A percentile compares a stretch with the other conserved stretches of the same genome.
Conservation (phyloP, 2,113 vertebrate species). For the Lasiurus cinereus region DNA sequence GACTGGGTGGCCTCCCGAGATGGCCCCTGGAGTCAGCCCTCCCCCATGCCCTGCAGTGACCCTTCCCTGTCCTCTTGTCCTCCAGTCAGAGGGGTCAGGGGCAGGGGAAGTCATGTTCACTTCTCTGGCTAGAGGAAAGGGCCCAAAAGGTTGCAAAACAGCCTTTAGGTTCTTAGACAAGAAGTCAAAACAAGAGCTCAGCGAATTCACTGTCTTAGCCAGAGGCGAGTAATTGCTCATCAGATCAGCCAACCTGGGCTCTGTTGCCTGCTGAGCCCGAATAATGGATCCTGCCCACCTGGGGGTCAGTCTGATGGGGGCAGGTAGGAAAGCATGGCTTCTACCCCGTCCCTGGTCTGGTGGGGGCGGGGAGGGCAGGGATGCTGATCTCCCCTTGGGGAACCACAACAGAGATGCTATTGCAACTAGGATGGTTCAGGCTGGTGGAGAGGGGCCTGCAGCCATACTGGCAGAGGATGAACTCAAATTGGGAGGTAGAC, state of each 20-base stretch:
- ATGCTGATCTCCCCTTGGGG: not conserved
- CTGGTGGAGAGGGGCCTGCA: not conserved
- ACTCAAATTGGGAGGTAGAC: not conserved
- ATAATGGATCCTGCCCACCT: not conserved
- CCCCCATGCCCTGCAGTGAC: not conserved
- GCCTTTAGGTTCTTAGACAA: not conserved
- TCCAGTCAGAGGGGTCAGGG: not conserved
- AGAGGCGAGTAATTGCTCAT: not conserved
- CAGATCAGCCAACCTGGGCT: not conserved
- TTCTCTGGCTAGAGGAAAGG: not conserved
- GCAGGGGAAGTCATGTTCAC: not conserved
- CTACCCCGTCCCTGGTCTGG: not conserved
- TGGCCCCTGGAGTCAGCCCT: not conserved
- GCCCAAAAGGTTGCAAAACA: not conserved
- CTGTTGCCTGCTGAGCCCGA: not conserved
- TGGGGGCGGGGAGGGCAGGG: too few relatives aligned
- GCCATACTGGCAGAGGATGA: not conserved
- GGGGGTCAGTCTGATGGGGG: fast-evolving
- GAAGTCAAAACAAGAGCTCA: not conserved
- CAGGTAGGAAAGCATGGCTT: not conserved
- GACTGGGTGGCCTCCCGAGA: fast-evolving
- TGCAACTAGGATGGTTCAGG: not conserved
- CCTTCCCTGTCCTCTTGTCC: not conserved
- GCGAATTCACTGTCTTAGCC: not conserved
- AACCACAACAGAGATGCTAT: not conserved